A percentile compares a stretch with the other conserved stretches of the same genome.
Evolutionary conservation across 2,113 vertebrate genomes (phyloP).

Genomic region (Pristiophorus japonicus): DNA sequence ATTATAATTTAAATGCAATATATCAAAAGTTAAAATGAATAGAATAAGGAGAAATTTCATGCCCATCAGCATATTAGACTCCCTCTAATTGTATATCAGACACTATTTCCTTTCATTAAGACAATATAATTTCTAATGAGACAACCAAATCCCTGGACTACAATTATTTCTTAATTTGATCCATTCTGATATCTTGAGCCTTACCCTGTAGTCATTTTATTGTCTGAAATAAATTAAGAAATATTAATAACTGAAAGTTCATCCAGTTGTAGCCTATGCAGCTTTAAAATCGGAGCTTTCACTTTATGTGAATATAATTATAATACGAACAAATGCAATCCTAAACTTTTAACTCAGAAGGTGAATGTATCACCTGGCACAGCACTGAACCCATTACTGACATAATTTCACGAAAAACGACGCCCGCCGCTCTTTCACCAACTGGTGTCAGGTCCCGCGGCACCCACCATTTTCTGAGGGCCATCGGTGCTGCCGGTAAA

Average conservation of each 20-base stretch:
- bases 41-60: background rate
- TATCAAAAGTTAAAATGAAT: slow-evolving; percentile 7
- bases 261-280: background rate
- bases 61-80: background rate
- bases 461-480: no score
- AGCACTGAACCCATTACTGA: background rate
- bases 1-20: background rate
- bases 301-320: background rate
- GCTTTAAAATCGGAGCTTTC: background rate
- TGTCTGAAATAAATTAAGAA: slow-evolving; percentile 8
- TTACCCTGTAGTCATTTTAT: background rate
- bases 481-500: no score
- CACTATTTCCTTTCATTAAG: slow-evolving; percentile 22
- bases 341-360: background rate
- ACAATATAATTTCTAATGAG: slow-evolving; percentile 1
- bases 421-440: no score
- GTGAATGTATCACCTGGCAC: background rate
- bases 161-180: slow-evolving; percentile 29
- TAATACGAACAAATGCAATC: background rate
- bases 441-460: no score
- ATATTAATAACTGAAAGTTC: background rate
- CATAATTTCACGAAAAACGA: no score
- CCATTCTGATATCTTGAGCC: background rate
- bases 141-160: background rate
- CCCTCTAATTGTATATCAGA: background rate